Evolutionary conservation across 1,140 invertebrate genomes (phyloP), one percentile per base, ranked within the genome.

Genomic region (Delia radicum): DNA sequence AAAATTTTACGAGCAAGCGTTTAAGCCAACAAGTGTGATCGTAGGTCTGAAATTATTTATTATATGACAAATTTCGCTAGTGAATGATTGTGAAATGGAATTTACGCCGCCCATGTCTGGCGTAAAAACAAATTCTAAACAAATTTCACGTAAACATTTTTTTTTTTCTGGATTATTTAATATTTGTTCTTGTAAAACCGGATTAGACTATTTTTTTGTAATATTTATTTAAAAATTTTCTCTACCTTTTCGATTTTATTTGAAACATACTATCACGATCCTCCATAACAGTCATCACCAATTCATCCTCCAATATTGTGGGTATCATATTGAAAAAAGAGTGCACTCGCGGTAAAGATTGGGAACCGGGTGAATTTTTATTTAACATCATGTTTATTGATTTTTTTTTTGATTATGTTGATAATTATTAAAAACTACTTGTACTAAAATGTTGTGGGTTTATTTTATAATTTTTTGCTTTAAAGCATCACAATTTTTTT

Each of bases 261-360:
- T 82, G 81, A 77, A 85, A 85, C 83, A 85, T 85, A 63, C 83
- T 85, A 67, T 85, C 81, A 33, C 80, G 79, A 81, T 85, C 83
- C 78, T 79, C 80, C 21, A 80, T 26, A 71, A 85, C 85, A 2
- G 83, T 80, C 18, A 83, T 74, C 18, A 83, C 83, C 80, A 85
- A 78, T 78, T 85, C 83, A 72, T 82, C 81, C 78, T 85, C 81
- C 80, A 85, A 75, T 65, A 85, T 83, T 65, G 83, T 81, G 5
- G 83, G 83, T 79, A 85, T 85, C 81, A 83, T 85, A 42, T 85
- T 85, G 80, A 85, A 85, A 73, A 85, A 85, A 29, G 83, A 85
- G 71, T 85, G 83, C 42, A 85, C 82, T 33, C 83, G 83, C 76
- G 83, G 83, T 83, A 85, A 78, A 67, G 83, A 85, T 63, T 80